Base-by-base conservation (phyloP, 2,113 vertebrate species). In the Macaca nemestrina region DNA sequence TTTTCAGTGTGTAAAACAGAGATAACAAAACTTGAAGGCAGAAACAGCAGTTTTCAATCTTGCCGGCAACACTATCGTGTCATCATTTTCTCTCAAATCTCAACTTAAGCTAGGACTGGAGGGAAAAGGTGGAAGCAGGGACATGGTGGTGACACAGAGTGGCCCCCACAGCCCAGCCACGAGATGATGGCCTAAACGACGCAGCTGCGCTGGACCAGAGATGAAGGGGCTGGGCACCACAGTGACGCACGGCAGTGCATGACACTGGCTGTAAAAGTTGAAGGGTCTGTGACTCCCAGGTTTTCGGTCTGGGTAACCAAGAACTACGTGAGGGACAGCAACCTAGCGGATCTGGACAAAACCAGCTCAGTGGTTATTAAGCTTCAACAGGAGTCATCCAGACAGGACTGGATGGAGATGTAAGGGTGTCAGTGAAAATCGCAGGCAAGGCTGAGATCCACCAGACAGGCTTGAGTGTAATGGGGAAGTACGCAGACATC, bases 81-180 rank as follows among this genome's bases (percentile, higher is more conserved):
- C 70, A 23, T 6, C 9, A 20, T 64, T 35, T 70, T 61, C 68
- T 76, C 32, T 72, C n/a, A 45, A 40, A 92, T 13, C 40, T 59
- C 14, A 64, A 61, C n/a, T 57, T 50, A 40, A 16, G 50, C 3
- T 32, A 68, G 30, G 40, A 20, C 17, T 9, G 25, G 57, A 52
- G 35, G 52, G 43, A 10, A 12, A 25, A 38, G 40, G 40, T 1
- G 2, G 64, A 1, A n/a, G n/a, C 12, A 61, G 13, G 32, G 10
- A 7, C 25, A 20, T 1, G 0, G 13, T 4, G 59, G 35, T 2
- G 38, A 50, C 6, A 0, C 0, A 40, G 48, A 11, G 25, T 4
- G 0, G 18, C 0, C 8, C 1, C 0, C 0, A 50, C 6, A 23
- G 83, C 38, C 55, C 25, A 43, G 81, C 0, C 4, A 23, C 27